These are phyloP conservation scores for Daktulosphaira vitifoliae DNA, from an alignment of 1,140 invertebrate species.

Conservation along the genomic window DNA sequence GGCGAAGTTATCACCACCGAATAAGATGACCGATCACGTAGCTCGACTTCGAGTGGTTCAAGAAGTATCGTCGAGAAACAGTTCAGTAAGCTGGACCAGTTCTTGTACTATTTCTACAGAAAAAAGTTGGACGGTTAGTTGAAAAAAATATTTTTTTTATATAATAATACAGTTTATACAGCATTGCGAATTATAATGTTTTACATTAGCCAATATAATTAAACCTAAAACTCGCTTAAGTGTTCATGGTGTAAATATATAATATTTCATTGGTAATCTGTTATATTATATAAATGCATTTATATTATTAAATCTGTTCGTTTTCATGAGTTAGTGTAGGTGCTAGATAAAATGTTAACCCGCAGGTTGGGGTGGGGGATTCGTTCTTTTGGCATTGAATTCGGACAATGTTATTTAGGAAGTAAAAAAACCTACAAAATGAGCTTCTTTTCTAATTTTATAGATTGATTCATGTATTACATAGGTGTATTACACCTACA, in stretches of 20 bases:
- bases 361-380: background rate
- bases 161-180: no score
- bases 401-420: slow-evolving; percentile 28
- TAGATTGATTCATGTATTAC: background rate
- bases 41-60: slow-evolving; percentile 20
- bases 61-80: slow-evolving; percentile 21
- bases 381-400: slow-evolving; percentile 26
- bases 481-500: no score
- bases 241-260: no score
- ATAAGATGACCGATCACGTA: slow-evolving; percentile 18
- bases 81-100: slow-evolving; percentile 24
- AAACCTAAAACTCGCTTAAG: no score
- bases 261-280: background rate
- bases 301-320: slow-evolving; percentile 17
- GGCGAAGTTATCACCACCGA: slow-evolving; percentile 11
- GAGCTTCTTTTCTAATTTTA: slow-evolving; percentile 23
- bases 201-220: no score
- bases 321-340: background rate
- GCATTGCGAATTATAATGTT: no score
- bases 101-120: slow-evolving; percentile 23
- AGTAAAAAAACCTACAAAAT: background rate
- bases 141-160: no score
- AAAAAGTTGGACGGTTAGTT: background rate
- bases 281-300: no score
- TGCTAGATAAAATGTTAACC: slow-evolving; percentile 22